Evolutionary conservation across 2,113 vertebrate genomes (phyloP), one percentile per base, ranked within the genome.

Genomic region (Syngnathoides biaculeatus): DNA sequence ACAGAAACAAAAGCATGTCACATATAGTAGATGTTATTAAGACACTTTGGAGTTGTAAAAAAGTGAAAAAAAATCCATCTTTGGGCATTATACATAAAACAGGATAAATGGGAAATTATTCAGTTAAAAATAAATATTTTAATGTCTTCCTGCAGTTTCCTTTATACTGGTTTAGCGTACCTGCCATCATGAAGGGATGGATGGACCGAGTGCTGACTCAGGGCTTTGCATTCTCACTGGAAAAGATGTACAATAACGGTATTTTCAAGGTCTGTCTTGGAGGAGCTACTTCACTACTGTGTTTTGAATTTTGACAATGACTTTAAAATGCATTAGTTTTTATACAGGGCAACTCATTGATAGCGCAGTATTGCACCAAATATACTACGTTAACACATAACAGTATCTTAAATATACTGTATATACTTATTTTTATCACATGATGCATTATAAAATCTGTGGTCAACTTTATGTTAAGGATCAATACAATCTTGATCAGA

Each of bases 121-220:
- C 5, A 30, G 15, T 17, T 17, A 17, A 43, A 62, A 17, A 14
- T 26, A 17, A 0, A 26, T 43, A 26, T 62, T 65, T 14, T 40
- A 4, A 65, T 38, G 48, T 50, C 9, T 14, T 53, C 58, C 30
- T 61, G 30, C 87, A 95, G 94, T 96, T 94, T 69, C 94, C 95
- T 0, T 1, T 96, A 65, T 92, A 94, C 65, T 96, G 94, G 94
- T 93, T 93, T 72, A 92, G 92, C 8, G 75, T 94, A 1, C 94
- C 94, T 0, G 94, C 93, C 64, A 92, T 95, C 78, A 80, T 94
- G 84, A 95, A 95, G 78, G 94, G 93, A 72, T 95, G 94, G 93
- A 89, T 93, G 0, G 94, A 96, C 39, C 70, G 94, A 12, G 92
- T 95, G 8, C 63, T 96, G 3, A 58, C 78, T 0, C 75, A 79